phyloP scores from a whole-genome alignment of 2,888 invertebrate genomes.

The Lasioglossum pauxillum region DNA sequence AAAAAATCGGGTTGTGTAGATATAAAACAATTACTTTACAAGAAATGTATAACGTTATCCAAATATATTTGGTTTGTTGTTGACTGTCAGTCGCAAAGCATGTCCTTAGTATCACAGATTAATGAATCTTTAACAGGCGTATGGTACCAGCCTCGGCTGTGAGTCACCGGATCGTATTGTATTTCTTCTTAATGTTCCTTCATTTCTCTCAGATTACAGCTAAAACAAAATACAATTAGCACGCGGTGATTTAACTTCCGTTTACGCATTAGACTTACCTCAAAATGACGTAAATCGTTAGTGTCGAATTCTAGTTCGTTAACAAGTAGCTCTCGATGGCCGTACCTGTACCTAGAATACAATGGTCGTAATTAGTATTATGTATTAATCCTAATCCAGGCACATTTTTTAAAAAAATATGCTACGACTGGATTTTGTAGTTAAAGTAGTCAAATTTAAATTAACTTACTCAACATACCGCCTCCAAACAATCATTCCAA shows the following conservation, averaged over 20 bases:
- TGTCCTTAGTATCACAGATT: slow-evolving; percentile 77
- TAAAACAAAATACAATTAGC: slow-evolving; percentile 47
- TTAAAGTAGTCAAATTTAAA: neutral
- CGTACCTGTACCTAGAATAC: slow-evolving; percentile 79
- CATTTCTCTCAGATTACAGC: slow-evolving; percentile 63
- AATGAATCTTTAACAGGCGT: slow-evolving; percentile 63
- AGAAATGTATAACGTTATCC: slow-evolving; percentile 58
- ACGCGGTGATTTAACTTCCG: slow-evolving; percentile 38
- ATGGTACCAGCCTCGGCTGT: slow-evolving; percentile 39
- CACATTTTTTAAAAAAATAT: neutral
- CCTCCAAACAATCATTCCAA: slow-evolving; percentile 83
- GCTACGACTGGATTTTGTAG: neutral
- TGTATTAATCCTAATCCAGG: too few species aligned
- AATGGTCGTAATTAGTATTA: too few species aligned
- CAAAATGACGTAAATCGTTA: slow-evolving; percentile 84
- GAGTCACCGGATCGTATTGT: slow-evolving; percentile 38
- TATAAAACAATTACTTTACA: slow-evolving; percentile 54
- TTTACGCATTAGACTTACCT: slow-evolving; percentile 78
- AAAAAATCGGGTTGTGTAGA: slow-evolving; percentile 43
- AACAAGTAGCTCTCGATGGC: slow-evolving; percentile 84
- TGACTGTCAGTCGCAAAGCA: slow-evolving; percentile 55
- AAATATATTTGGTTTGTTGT: slow-evolving; percentile 60
- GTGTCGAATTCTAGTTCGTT: slow-evolving; percentile 84
- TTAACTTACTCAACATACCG: slow-evolving; percentile 84
- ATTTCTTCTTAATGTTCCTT: slow-evolving; percentile 23